phyloP scores from a whole-genome alignment of 1,140 invertebrate species.

The Zaprionus kolodkinae region DNA sequence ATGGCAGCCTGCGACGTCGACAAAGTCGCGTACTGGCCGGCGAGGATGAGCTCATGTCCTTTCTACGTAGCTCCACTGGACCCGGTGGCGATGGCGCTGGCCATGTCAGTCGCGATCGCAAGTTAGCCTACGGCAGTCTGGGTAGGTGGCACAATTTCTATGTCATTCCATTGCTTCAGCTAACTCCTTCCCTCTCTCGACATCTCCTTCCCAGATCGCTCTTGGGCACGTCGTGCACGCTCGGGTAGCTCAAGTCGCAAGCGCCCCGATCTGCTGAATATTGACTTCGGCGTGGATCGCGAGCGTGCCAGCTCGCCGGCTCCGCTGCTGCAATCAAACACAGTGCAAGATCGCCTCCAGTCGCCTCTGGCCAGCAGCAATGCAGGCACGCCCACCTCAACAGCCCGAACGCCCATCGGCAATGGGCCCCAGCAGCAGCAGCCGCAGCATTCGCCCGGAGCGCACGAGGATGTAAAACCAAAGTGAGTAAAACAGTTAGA shows the following conservation, averaged over 20 bases:
- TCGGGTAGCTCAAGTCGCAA: slow-evolving; percentile 88
- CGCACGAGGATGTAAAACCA: slow-evolving; percentile 85
- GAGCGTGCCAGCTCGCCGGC: slow-evolving; percentile 90
- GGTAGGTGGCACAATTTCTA: slow-evolving; percentile 84
- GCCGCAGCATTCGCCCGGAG: slow-evolving; percentile 29
- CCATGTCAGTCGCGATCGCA: slow-evolving; percentile 90
- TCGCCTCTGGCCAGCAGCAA: slow-evolving; percentile 65
- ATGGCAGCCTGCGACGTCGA: slow-evolving; percentile 92
- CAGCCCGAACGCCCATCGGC: slow-evolving; percentile 52
- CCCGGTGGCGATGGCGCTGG: slow-evolving; percentile 85
- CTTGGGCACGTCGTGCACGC: slow-evolving; percentile 92
- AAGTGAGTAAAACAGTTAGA: slow-evolving; percentile 60
- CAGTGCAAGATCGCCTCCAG: slow-evolving; percentile 68
- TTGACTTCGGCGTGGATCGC: slow-evolving; percentile 89
- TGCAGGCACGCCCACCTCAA: slow-evolving; percentile 57
- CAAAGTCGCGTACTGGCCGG: slow-evolving; percentile 92
- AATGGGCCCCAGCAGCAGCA: slow-evolving; percentile 47
- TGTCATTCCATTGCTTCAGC: neutral
- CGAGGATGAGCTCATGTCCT: slow-evolving; percentile 95
- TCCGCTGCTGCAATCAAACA: slow-evolving; percentile 82
- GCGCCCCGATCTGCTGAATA: slow-evolving; percentile 88
- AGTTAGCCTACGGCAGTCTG: slow-evolving; percentile 91
- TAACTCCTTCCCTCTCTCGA: neutral
- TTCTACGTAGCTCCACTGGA: slow-evolving; percentile 90
- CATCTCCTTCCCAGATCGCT: slow-evolving; percentile 88